phyloP scores from a whole-genome alignment of 2,888 invertebrate species.

The Scaptomyza flava region DNA sequence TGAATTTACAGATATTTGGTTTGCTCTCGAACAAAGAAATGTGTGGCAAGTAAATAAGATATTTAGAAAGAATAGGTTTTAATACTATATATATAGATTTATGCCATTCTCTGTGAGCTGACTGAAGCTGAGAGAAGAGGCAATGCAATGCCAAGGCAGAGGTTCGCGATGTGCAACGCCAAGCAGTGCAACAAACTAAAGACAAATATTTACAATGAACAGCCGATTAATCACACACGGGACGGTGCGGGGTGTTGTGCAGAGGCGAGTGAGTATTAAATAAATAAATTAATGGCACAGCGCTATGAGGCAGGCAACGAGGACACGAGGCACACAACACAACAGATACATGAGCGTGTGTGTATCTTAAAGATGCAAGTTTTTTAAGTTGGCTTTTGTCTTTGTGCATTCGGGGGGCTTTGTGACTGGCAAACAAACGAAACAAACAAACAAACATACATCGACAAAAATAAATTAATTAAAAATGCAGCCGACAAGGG shows the following conservation, averaged over 20 bases:
- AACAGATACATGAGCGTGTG: conserved; percentile 27
- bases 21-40: not conserved
- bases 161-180: conserved; percentile 16
- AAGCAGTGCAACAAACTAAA: conserved; percentile 74
- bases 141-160: conserved; percentile 15
- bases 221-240: conserved; percentile 76
- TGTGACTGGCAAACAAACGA: conserved; percentile 41
- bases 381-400: conserved; percentile 75
- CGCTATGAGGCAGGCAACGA: conserved; percentile 48
- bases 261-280: conserved; percentile 61
- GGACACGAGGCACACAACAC: conserved; percentile 36
- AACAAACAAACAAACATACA: conserved; percentile 17
- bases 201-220: conserved; percentile 81
- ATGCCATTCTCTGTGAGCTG: too few species aligned
- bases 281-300: conserved; percentile 76
- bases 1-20: not conserved
- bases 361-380: conserved; percentile 73
- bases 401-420: conserved; percentile 65
- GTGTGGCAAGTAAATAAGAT: not conserved
- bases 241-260: too few species aligned
- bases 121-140: too few species aligned
- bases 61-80: not conserved
- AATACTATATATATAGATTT: not conserved
- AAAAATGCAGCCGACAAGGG: conserved; percentile 62
- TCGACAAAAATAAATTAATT: conserved; percentile 79